Conservation (phyloP, 1,140 invertebrate genomes). For the Chymomyza costata region DNA sequence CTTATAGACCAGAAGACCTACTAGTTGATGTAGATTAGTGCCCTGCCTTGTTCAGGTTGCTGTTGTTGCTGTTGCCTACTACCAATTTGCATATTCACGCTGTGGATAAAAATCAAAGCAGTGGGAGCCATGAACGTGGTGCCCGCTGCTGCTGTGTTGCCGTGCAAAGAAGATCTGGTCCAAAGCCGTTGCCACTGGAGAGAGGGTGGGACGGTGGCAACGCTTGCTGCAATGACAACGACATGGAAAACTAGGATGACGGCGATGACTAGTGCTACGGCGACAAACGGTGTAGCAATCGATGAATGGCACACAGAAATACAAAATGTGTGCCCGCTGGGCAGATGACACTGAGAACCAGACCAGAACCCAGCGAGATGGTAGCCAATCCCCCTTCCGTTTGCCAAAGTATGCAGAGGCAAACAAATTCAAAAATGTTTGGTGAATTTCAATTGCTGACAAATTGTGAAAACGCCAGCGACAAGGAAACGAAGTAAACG, state of each 20-base stretch:
- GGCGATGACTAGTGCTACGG: not conserved
- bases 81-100: slow-evolving; percentile 67
- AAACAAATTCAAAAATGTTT: slow-evolving; percentile 73
- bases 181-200: slow-evolving; percentile 5
- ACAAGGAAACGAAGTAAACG: slow-evolving; percentile 12
- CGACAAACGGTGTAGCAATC: slow-evolving; percentile 22
- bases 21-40: slow-evolving; percentile 34
- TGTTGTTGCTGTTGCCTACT: slow-evolving; percentile 17
- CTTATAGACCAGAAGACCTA: slow-evolving; percentile 19
- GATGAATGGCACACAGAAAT: slow-evolving; percentile 43
- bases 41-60: slow-evolving; percentile 15
- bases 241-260: slow-evolving; percentile 1
- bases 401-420: too few relatives aligned
- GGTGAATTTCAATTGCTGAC: slow-evolving; percentile 72
- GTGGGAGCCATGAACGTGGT: slow-evolving; percentile 35
- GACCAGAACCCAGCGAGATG: slow-evolving; percentile 42
- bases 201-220: slow-evolving; percentile 1
- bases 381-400: too few relatives aligned
- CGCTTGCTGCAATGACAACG: slow-evolving; percentile 51
- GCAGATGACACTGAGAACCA: slow-evolving; percentile 29
- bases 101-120: slow-evolving; percentile 72
- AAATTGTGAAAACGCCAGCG: slow-evolving; percentile 47
- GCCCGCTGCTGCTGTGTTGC: slow-evolving; percentile 8
- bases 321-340: slow-evolving; percentile 68
- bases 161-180: not conserved